A percentile compares a stretch with the other conserved stretches of the same genome.
Conservation (phyloP, 2,797 vertebrate genomes). For the Cynodonichthys magdalenae region DNA sequence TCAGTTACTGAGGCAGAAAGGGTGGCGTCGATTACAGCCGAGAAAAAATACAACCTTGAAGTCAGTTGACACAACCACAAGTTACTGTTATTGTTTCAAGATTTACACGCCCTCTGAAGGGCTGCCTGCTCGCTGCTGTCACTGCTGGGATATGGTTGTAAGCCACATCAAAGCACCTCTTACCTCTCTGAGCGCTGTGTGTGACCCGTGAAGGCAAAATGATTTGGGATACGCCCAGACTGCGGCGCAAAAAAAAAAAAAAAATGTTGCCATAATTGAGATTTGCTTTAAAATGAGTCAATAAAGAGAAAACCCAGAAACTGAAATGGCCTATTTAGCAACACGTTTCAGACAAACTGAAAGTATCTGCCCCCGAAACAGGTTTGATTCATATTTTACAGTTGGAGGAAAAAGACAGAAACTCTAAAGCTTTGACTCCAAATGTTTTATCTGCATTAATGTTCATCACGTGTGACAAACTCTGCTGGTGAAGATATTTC, state of each 20-base stretch:
- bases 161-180: constrained; percentile 23
- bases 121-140: not conserved
- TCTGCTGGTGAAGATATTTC: not conserved
- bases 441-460: too few relatives aligned
- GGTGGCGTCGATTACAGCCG: constrained; percentile 10
- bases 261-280: too few relatives aligned
- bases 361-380: too few relatives aligned
- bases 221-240: too few relatives aligned
- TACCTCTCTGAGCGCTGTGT: not conserved
- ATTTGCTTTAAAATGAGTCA: too few relatives aligned
- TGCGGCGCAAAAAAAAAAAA: too few relatives aligned
- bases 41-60: constrained; percentile 1
- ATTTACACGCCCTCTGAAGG: not conserved
- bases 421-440: too few relatives aligned
- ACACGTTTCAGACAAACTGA: too few relatives aligned
- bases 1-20: constrained; percentile 12
- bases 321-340: too few relatives aligned
- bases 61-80: constrained; percentile 40
- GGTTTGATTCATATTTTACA: too few relatives aligned
- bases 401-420: not conserved
- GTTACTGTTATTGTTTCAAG: not conserved
- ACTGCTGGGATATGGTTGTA: not conserved
- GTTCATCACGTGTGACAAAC: not conserved
- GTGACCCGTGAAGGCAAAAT: too few relatives aligned
- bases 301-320: too few relatives aligned